A percentile compares a stretch with the other conserved stretches of the same genome.
Conservation (phyloP, 2,888 invertebrate species). For the Priocnemis perturbator region DNA sequence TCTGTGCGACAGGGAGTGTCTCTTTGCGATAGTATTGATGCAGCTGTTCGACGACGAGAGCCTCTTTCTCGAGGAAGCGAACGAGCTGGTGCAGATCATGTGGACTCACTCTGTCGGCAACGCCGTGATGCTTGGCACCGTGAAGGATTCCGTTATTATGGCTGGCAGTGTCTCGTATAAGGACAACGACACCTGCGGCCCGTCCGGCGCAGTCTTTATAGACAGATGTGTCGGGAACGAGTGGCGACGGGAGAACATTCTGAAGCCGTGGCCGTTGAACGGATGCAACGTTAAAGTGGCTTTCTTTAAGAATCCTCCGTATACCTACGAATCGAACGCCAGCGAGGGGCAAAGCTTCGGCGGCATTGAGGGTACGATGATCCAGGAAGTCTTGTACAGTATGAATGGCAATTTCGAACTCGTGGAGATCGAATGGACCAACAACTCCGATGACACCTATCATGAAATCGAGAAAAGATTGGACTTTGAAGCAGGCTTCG, state of each 20-base stretch:
- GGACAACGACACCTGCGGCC: constrained; percentile 29
- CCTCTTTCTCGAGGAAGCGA: constrained; percentile 49
- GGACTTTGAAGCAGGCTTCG: constrained; percentile 21
- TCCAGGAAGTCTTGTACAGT: constrained; percentile 23
- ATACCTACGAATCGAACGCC: constrained; percentile 13
- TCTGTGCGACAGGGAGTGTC: constrained; percentile 53
- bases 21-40: constrained; percentile 46
- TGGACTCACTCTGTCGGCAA: constrained; percentile 49
- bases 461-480: constrained; percentile 2
- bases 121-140: constrained; percentile 47
- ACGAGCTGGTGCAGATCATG: constrained; percentile 34
- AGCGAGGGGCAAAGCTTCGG: background rate
- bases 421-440: too few species aligned
- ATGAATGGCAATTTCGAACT: background rate
- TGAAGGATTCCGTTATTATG: constrained; percentile 33
- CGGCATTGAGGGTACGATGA: constrained; percentile 39
- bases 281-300: constrained; percentile 42
- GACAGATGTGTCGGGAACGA: constrained; percentile 39
- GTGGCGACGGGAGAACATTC: constrained; percentile 20
- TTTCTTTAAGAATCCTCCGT: constrained; percentile 52
- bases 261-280: constrained; percentile 35
- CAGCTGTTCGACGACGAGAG: constrained; percentile 34
- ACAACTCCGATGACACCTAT: too few species aligned
- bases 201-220: constrained; percentile 44
- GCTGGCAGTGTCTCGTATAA: constrained; percentile 49